Evolutionary conservation across 2,113 vertebrate genomes (phyloP).

Genomic region (Haemorhous mexicanus): DNA sequence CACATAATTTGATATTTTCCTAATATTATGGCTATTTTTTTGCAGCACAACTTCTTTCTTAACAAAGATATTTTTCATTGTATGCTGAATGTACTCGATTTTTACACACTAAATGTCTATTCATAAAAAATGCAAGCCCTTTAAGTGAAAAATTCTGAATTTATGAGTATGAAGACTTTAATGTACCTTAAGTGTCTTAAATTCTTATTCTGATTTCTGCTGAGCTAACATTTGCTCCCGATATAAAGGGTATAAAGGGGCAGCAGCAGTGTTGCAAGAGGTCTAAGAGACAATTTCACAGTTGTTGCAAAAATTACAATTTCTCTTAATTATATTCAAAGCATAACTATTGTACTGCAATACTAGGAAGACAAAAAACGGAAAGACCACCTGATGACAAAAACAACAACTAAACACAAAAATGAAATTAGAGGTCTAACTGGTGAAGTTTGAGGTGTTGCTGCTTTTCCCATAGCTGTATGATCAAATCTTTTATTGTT

Average conservation of each 20-base stretch:
- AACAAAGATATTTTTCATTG: not conserved
- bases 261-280: not conserved
- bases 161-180: not conserved
- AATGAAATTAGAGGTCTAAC: not conserved
- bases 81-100: not conserved
- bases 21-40: not conserved
- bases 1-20: constrained; percentile 4
- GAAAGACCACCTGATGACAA: not conserved
- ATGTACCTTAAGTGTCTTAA: not conserved
- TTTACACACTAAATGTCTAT: not conserved
- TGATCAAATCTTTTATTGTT: not conserved
- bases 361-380: not conserved
- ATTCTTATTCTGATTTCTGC: not conserved
- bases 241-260: not conserved
- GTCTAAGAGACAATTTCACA: not conserved
- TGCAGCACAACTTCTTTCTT: not conserved
- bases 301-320: not conserved
- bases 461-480: not conserved
- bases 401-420: not conserved
- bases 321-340: not conserved
- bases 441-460: not conserved
- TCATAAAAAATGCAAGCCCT: constrained; percentile 26
- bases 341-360: not conserved
- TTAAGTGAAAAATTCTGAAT: constrained; percentile 16
- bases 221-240: not conserved